Evolutionary conservation across 2,113 vertebrate species (phyloP).

Genomic region (Thryonomys swinderianus): DNA sequence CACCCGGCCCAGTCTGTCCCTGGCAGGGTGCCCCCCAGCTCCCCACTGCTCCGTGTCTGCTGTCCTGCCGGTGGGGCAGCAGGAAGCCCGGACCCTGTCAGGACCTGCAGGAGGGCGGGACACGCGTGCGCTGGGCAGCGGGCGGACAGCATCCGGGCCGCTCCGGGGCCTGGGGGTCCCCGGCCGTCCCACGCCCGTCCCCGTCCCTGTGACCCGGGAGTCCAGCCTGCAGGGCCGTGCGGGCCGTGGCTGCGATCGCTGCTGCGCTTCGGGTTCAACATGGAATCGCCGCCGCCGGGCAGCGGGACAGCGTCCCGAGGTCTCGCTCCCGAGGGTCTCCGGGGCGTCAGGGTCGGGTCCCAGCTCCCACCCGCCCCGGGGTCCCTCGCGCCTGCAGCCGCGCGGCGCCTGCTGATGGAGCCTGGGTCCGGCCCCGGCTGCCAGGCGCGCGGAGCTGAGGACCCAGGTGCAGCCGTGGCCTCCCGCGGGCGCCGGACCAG

Average conservation of each 20-base stretch:
- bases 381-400: no score
- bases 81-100: background rate
- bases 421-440: no score
- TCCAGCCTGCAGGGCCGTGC: accelerated
- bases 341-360: no score
- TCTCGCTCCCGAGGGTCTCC: accelerated
- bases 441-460: no score
- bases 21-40: background rate
- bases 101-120: background rate
- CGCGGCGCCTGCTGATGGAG: no score
- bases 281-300: no score
- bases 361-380: no score
- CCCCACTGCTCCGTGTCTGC: background rate
- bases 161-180: accelerated
- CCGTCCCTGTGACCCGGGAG: background rate
- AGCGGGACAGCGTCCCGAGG: background rate
- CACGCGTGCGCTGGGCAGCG: accelerated
- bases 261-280: background rate
- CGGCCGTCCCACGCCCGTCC: accelerated
- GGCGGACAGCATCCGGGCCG: background rate
- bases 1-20: accelerated
- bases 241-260: background rate
- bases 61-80: no score
- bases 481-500: no score
- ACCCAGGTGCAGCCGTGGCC: no score